phyloP scores from a whole-genome alignment of 2,797 vertebrate species.

The Onychomys arenicola region DNA sequence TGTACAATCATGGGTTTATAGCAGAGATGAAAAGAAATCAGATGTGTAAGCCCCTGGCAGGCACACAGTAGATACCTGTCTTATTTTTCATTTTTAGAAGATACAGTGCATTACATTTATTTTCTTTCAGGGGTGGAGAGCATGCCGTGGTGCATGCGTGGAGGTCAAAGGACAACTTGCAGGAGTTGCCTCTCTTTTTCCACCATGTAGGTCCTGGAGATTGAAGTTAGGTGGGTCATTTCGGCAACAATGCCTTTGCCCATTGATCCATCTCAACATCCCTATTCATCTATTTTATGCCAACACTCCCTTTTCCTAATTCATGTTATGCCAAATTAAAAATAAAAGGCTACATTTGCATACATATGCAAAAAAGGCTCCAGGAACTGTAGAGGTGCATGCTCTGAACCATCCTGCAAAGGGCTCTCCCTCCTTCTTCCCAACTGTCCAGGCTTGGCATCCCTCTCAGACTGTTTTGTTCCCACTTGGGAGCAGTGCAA shows the following conservation, averaged over 20 bases:
- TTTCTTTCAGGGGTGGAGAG: neutral
- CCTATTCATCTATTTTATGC: neutral
- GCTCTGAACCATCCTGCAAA: too few relatives aligned
- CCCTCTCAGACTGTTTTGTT: neutral
- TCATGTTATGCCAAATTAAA: neutral
- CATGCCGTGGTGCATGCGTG: neutral
- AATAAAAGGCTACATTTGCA: neutral
- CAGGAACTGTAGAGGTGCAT: neutral
- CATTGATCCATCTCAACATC: neutral
- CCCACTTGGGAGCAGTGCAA: neutral
- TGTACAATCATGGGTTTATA: neutral
- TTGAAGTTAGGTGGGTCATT: neutral
- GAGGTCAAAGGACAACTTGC: neutral
- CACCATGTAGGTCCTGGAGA: neutral
- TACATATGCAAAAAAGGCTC: neutral
- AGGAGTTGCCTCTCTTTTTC: neutral
- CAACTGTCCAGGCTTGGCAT: neutral
- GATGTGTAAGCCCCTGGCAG: neutral
- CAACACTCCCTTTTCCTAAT: neutral
- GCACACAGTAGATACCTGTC: neutral
- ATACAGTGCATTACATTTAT: neutral
- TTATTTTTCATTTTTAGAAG: neutral
- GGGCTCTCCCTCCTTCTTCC: neutral
- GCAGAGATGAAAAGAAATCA: neutral
- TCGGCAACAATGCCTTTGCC: neutral